phyloP scores from a whole-genome alignment of 2,797 vertebrate genomes.

The Lacerta bilineata region DNA sequence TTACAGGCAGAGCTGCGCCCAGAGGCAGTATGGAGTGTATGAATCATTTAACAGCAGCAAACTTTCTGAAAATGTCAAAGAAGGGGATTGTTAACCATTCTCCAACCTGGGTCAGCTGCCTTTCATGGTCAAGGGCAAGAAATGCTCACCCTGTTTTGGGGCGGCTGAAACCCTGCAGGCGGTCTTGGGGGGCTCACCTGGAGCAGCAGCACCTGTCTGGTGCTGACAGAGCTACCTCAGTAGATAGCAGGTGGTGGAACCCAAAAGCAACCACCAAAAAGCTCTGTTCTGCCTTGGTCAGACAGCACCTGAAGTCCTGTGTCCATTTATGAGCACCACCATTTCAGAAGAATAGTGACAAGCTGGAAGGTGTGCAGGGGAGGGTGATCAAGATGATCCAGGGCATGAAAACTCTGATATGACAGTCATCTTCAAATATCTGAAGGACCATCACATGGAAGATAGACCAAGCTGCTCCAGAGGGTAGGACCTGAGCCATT shows the following conservation, averaged over 20 bases:
- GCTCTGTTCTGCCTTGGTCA: too few relatives aligned
- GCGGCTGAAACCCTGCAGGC: not conserved
- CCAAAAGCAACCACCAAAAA: not conserved
- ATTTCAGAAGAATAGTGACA: too few relatives aligned
- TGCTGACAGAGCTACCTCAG: not conserved
- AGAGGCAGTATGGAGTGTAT: constrained; percentile 17
- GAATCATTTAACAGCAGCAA: constrained; percentile 37
- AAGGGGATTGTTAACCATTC: not conserved
- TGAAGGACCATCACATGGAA: too few relatives aligned
- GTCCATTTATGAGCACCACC: too few relatives aligned
- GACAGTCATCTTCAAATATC: too few relatives aligned
- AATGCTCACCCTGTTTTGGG: not conserved
- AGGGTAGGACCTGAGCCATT: too few relatives aligned
- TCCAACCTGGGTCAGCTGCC: not conserved
- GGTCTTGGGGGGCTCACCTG: not conserved
- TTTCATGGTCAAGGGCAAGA: too few relatives aligned
- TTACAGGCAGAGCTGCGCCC: constrained; percentile 23
- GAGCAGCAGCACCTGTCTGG: not conserved
- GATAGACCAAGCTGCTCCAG: too few relatives aligned
- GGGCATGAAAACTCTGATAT: too few relatives aligned
- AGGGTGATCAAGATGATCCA: too few relatives aligned
- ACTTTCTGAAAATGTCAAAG: constrained; percentile 26
- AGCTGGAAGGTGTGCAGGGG: too few relatives aligned
- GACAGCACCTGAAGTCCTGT: too few relatives aligned
- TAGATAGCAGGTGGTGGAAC: not conserved